phyloP scores from a whole-genome alignment of 2,113 vertebrate species.

The Rhinoptilus africanus region DNA sequence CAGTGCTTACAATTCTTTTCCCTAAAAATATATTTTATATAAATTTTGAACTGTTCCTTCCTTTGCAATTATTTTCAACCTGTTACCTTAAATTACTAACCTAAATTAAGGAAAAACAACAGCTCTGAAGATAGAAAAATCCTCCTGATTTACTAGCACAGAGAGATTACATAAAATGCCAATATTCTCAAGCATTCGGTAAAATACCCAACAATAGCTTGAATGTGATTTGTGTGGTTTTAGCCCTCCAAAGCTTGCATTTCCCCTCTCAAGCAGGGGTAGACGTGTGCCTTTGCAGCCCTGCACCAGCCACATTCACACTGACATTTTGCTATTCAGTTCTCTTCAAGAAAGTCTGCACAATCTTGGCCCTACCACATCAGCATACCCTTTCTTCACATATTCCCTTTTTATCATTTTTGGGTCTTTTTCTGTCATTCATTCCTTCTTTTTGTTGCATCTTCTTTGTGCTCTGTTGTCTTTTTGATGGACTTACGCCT shows the following conservation, averaged over 20 bases:
- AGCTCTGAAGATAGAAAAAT: neutral
- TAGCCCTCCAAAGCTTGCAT: neutral
- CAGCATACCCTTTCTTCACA: neutral
- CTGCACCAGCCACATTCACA: neutral
- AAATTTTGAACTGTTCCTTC: neutral
- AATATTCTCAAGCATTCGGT: neutral
- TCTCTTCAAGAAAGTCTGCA: neutral
- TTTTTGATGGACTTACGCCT: neutral
- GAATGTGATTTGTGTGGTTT: rapidly evolving
- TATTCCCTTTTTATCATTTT: neutral
- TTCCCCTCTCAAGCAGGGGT: neutral
- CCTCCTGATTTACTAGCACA: neutral
- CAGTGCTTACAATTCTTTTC: neutral
- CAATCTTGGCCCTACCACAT: neutral
- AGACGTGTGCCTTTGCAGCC: neutral
- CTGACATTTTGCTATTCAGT: neutral
- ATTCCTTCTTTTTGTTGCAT: neutral
- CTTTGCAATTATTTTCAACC: neutral
- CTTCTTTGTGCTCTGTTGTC: neutral
- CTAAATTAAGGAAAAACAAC: neutral
- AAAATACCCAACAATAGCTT: neutral
- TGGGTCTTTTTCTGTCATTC: neutral
- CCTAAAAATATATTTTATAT: neutral
- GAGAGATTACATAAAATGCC: neutral
- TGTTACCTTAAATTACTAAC: neutral